Conservation (phyloP, 2,113 vertebrate species). For the Oreochromis tanganicae region DNA sequence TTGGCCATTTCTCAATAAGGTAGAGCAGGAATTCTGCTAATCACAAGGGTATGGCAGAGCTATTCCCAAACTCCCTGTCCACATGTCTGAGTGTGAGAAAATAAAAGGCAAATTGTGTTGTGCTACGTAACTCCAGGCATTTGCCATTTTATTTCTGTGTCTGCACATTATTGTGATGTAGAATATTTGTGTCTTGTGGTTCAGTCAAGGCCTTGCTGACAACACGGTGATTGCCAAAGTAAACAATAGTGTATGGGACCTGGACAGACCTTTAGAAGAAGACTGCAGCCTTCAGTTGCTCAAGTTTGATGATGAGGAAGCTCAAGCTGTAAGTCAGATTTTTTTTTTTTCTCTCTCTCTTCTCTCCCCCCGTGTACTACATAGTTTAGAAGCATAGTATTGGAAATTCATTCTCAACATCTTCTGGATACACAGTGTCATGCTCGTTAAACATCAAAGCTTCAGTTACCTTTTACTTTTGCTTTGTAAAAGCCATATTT, state of each 20-base stretch:
- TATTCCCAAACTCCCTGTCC: neutral
- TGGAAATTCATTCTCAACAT: neutral
- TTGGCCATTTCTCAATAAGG: neutral
- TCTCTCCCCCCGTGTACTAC: neutral
- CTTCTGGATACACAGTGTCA: neutral
- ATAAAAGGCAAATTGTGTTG: neutral
- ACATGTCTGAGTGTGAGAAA: neutral
- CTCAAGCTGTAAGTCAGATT: constrained; percentile 85
- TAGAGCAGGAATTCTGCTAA: neutral
- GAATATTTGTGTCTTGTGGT: neutral
- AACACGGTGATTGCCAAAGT: constrained; percentile 92
- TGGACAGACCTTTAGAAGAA: constrained; percentile 88
- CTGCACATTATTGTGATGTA: neutral
- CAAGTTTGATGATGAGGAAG: constrained; percentile 96
- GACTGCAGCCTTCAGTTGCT: constrained; percentile 89
- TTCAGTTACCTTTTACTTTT: neutral
- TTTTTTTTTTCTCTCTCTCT: neutral
- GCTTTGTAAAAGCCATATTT: neutral
- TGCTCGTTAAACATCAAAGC: neutral
- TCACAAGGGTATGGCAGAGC: neutral
- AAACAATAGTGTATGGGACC: constrained; percentile 88
- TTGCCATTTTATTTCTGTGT: neutral
- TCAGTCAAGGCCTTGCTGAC: constrained; percentile 92
- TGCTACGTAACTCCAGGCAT: neutral
- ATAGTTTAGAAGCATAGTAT: neutral